phyloP scores from a whole-genome alignment of 2,113 vertebrate species.

The Microtus montanus region DNA sequence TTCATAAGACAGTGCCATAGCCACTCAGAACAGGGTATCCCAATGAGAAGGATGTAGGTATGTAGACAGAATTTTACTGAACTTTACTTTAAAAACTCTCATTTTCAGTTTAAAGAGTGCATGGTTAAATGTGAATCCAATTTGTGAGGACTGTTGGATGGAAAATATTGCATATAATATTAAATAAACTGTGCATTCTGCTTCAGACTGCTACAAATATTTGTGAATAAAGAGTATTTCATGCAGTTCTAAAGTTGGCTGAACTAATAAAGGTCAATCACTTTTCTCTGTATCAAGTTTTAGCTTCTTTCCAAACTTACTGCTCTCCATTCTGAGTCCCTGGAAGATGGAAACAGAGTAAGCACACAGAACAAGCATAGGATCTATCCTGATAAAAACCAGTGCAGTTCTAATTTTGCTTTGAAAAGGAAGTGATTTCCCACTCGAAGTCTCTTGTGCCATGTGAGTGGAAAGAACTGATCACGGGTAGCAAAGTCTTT shows the following conservation, averaged over 20 bases:
- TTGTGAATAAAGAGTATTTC: constrained; percentile 54
- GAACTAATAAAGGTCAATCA: constrained; percentile 1
- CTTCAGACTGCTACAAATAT: constrained; percentile 17
- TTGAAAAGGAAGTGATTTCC: constrained; percentile 32
- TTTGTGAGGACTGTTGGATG: constrained; percentile 26
- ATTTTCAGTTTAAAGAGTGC: constrained; percentile 1
- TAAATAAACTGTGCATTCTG: constrained; percentile 40
- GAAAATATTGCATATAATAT: not conserved
- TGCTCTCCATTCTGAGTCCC: not conserved
- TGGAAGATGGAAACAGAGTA: not conserved
- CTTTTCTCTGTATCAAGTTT: constrained; percentile 49
- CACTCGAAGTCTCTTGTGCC: not conserved
- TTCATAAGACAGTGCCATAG: constrained; percentile 42
- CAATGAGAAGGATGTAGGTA: constrained; percentile 20
- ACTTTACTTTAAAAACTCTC: constrained; percentile 40
- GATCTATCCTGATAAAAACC: constrained; percentile 8
- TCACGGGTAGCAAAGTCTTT: constrained; percentile 24
- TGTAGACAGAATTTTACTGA: constrained; percentile 28
- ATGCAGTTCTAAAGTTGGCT: constrained; percentile 26
- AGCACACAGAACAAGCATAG: not conserved
- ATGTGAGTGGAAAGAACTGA: not conserved
- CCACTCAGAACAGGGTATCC: not conserved
- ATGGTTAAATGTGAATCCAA: constrained; percentile 34
- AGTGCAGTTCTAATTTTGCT: not conserved
- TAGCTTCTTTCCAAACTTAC: not conserved